These are phyloP conservation scores for Polylopha cassiicola DNA, from an alignment of 2,888 invertebrate genomes.

Conservation along the genomic window DNA sequence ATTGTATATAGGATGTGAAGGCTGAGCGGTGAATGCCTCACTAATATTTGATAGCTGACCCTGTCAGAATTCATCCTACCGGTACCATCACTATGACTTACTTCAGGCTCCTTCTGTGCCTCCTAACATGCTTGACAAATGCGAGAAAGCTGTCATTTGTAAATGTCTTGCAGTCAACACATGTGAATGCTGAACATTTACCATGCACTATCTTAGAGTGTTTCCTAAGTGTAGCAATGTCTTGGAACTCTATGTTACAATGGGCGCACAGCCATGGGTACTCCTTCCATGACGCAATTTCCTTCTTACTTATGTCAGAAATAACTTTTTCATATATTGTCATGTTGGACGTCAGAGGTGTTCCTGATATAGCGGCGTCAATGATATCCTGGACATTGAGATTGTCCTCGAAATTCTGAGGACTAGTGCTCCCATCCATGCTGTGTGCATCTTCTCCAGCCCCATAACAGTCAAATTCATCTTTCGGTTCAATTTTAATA, in stretches of 20 bases:
- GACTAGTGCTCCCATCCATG: slow-evolving; percentile 13
- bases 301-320: slow-evolving; percentile 40
- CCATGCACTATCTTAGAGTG: slow-evolving; percentile 80
- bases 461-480: slow-evolving; percentile 36
- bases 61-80: not conserved
- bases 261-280: slow-evolving; percentile 63
- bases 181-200: slow-evolving; percentile 79
- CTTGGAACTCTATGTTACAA: slow-evolving; percentile 61
- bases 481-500: slow-evolving; percentile 54
- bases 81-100: slow-evolving; percentile 31
- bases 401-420: slow-evolving; percentile 28
- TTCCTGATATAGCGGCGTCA: slow-evolving; percentile 49
- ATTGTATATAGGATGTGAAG: too few species aligned
- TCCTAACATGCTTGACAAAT: slow-evolving; percentile 80
- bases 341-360: slow-evolving; percentile 40
- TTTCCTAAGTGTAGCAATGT: slow-evolving; percentile 65
- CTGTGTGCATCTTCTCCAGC: slow-evolving; percentile 5
- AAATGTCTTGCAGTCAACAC: slow-evolving; percentile 78
- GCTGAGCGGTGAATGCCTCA: too few species aligned
- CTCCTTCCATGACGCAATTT: slow-evolving; percentile 52
- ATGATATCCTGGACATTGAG: slow-evolving; percentile 56
- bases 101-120: slow-evolving; percentile 79
- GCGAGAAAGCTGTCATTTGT: slow-evolving; percentile 79
- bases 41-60: too few species aligned
- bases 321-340: slow-evolving; percentile 58